Evolutionary conservation across 2,113 vertebrate genomes (phyloP).

Genomic region (Argyrosomus japonicus): DNA sequence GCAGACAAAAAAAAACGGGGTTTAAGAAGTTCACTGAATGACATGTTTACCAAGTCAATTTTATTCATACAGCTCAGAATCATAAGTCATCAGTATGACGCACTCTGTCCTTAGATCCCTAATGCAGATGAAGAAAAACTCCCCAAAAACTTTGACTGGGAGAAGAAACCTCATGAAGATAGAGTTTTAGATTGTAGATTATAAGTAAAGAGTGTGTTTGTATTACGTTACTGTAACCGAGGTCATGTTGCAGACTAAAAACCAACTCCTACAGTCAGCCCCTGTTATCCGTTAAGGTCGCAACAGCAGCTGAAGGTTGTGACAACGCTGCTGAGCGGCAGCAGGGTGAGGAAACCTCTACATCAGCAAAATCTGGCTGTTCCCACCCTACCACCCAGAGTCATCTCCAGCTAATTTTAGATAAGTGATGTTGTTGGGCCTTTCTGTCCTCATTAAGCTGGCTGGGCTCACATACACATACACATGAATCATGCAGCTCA

Average conservation of each 20-base stretch:
- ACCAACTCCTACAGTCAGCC: not conserved
- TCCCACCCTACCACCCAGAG: constrained; percentile 7
- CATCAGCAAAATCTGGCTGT: constrained; percentile 55
- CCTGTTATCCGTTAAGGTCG: not conserved
- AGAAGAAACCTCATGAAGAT: too few species aligned
- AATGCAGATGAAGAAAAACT: too few species aligned
- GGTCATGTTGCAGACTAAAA: not conserved
- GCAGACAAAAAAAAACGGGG: not conserved
- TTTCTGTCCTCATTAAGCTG: constrained; percentile 69
- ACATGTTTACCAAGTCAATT: not conserved
- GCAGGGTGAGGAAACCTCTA: constrained; percentile 45
- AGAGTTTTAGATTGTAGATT: too few species aligned
- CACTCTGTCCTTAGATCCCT: too few species aligned
- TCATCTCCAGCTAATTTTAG: constrained; percentile 73
- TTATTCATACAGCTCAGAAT: too few species aligned
- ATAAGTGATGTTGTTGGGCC: constrained; percentile 64
- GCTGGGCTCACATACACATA: constrained; percentile 42
- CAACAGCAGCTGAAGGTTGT: constrained; percentile 32
- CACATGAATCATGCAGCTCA: constrained; percentile 59
- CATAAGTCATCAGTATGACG: too few species aligned
- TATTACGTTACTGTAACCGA: not conserved
- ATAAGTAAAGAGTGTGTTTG: not conserved
- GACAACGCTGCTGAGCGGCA: constrained; percentile 32
- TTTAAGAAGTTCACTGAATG: not conserved
- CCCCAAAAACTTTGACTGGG: too few species aligned